Conservation (phyloP, 2,888 invertebrate genomes). For the Pimpla rufipes region DNA sequence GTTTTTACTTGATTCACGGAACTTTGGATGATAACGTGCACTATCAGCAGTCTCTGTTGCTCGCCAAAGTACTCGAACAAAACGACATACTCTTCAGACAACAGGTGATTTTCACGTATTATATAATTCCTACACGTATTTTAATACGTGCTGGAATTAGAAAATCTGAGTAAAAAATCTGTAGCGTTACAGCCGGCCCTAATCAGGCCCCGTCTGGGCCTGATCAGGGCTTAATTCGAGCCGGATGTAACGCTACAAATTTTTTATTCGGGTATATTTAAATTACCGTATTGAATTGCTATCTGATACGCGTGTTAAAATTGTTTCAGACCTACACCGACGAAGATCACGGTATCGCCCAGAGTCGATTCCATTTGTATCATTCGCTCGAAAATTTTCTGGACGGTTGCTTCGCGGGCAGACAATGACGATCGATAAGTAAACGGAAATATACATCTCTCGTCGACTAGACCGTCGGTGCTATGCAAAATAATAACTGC, state of each 20-base stretch:
- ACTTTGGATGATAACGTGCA: conserved; percentile 98
- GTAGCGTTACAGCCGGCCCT: too few species aligned
- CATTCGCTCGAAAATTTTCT: conserved; percentile 95
- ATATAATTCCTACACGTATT: conserved; percentile 5
- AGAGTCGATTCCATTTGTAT: conserved; percentile 95
- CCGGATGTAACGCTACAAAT: too few species aligned
- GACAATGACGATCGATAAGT: conserved; percentile 41
- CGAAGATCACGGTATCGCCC: conserved; percentile 94
- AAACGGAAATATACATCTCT: conserved; percentile 33
- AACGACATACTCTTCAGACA: conserved; percentile 96
- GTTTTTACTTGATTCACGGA: conserved; percentile 96
- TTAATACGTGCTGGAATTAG: too few species aligned
- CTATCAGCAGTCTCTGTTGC: conserved; percentile 97
- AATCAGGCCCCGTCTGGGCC: too few species aligned
- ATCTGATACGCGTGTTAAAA: conserved; percentile 64
- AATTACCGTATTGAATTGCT: too few species aligned
- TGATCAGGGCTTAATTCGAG: too few species aligned
- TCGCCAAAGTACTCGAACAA: conserved; percentile 94
- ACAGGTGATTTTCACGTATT: conserved; percentile 88
- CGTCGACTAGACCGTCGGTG: conserved; percentile 54
- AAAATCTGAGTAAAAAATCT: too few species aligned
- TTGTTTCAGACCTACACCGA: conserved; percentile 94
- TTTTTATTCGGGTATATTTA: too few species aligned
- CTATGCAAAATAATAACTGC: not conserved
- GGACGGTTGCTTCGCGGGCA: conserved; percentile 86